Evolutionary conservation across 2,797 vertebrate genomes (phyloP).

Genomic region (Monodelphis domestica): DNA sequence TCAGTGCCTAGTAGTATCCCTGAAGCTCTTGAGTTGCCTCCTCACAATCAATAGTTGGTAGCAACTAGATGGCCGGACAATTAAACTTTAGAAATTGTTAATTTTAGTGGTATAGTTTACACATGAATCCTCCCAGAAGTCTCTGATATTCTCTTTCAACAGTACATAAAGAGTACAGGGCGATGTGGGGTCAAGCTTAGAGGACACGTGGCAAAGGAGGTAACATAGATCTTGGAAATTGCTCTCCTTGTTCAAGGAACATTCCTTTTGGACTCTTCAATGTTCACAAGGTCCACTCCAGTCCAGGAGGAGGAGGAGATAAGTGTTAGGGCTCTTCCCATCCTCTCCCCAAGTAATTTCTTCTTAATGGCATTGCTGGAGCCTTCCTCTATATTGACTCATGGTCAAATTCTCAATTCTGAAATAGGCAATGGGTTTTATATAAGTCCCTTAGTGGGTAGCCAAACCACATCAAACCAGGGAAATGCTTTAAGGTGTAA

Average conservation of each 20-base stretch:
- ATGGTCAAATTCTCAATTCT: not conserved
- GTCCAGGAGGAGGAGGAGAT: not conserved
- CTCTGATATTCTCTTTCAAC: not conserved
- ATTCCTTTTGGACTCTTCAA: not conserved
- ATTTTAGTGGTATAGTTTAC: not conserved
- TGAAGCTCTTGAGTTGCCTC: not conserved
- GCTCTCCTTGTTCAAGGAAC: not conserved
- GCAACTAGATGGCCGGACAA: not conserved
- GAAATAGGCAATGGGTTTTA: not conserved
- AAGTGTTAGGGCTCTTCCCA: not conserved
- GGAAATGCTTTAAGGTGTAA: too few relatives aligned
- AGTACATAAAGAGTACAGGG: not conserved
- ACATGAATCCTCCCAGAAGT: not conserved
- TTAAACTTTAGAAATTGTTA: not conserved
- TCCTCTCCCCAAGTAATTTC: not conserved
- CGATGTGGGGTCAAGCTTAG: not conserved
- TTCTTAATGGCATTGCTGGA: not conserved
- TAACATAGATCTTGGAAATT: not conserved
- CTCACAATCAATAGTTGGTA: not conserved
- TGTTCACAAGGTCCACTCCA: not conserved
- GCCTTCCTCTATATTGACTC: not conserved
- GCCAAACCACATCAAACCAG: not conserved
- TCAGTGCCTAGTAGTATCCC: not conserved
- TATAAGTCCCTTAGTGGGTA: not conserved
- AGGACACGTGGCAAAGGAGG: not conserved